Conservation (phyloP, 1,140 invertebrate species). For the Limonius californicus region DNA sequence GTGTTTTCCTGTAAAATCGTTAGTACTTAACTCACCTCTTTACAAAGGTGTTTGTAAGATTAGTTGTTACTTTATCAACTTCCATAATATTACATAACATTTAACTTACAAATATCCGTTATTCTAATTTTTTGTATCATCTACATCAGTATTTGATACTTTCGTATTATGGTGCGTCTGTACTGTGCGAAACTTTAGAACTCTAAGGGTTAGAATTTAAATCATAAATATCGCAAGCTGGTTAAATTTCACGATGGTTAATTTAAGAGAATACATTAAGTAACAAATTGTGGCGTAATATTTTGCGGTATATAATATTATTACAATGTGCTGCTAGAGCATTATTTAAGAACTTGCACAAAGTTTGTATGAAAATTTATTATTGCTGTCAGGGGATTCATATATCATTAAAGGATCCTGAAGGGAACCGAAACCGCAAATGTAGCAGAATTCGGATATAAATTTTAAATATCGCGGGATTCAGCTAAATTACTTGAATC, state of each 20-base stretch:
- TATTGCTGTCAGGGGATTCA: conserved; percentile 7
- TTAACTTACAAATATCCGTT: too few species aligned
- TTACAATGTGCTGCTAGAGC: neutral
- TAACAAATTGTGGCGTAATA: conserved; percentile 2
- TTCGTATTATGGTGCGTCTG: too few species aligned
- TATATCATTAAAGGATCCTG: conserved; percentile 2
- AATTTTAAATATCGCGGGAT: conserved; percentile 9
- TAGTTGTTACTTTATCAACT: too few species aligned
- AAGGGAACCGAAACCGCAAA: conserved; percentile 4
- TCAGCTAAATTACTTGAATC: neutral
- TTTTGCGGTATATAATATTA: conserved; percentile 6
- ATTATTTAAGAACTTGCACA: conserved; percentile 9
- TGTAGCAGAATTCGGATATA: conserved; percentile 3
- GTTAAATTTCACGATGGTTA: neutral
- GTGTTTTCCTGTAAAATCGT: too few species aligned
- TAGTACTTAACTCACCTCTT: too few species aligned
- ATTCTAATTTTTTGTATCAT: too few species aligned
- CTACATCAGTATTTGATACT: too few species aligned
- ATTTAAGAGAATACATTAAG: neutral
- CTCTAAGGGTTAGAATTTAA: too few species aligned
- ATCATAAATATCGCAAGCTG: neutral
- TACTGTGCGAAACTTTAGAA: too few species aligned
- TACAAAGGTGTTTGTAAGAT: too few species aligned
- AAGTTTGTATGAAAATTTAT: conserved; percentile 15
- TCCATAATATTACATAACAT: too few species aligned